Evolutionary conservation across 2,797 vertebrate species (phyloP).

Genomic region (Sebastes glaucus): DNA sequence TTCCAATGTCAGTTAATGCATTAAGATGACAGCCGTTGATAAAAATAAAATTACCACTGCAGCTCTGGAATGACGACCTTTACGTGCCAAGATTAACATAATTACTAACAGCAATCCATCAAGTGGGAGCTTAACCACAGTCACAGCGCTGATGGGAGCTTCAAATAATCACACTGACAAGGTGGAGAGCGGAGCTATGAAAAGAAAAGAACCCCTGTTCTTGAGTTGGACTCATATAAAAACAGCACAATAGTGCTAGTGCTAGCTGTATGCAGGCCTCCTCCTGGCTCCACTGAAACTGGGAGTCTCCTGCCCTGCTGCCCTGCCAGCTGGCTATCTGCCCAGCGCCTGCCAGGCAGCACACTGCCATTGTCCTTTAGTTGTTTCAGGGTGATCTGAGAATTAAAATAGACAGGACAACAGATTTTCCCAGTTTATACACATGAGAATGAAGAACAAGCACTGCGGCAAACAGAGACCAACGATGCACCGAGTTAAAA

Average conservation of each 20-base stretch:
- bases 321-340: constrained; percentile 75
- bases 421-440: constrained; percentile 52
- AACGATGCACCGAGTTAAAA: constrained; percentile 8
- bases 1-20: constrained; percentile 30
- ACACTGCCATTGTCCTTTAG: constrained; percentile 78
- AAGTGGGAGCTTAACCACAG: constrained; percentile 43
- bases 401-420: constrained; percentile 73
- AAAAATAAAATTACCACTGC: constrained; percentile 39
- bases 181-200: constrained; percentile 10
- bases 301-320: constrained; percentile 65
- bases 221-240: constrained; percentile 10
- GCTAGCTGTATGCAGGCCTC: constrained; percentile 38
- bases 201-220: constrained; percentile 36
- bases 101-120: constrained; percentile 63
- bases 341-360: constrained; percentile 77
- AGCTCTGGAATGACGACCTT: constrained; percentile 47
- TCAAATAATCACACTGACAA: constrained; percentile 39
- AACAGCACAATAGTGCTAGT: constrained; percentile 7
- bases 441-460: constrained; percentile 45
- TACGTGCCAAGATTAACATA: constrained; percentile 66
- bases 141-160: constrained; percentile 9
- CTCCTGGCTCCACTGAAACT: constrained; percentile 55
- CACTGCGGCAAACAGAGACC: constrained; percentile 6
- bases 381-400: constrained; percentile 78
- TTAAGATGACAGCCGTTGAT: constrained; percentile 52